Conservation (phyloP, 2,797 vertebrate species). For the Amphiprion clarkii region DNA sequence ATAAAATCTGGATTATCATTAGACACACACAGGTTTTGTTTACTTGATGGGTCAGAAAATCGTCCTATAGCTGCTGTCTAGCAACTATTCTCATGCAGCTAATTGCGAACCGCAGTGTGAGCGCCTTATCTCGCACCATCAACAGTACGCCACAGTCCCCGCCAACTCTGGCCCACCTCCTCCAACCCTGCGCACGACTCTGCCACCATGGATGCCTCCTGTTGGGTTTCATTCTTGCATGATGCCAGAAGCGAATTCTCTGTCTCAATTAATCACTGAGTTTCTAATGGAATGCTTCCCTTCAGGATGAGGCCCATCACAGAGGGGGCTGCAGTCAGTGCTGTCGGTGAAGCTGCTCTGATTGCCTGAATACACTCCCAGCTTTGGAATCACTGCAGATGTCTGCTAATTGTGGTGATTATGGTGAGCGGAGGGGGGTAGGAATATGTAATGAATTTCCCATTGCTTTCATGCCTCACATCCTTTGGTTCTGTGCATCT, state of each 20-base stretch:
- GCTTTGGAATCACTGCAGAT: conserved; percentile 86
- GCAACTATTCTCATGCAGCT: conserved; percentile 53
- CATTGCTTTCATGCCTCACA: conserved; percentile 83
- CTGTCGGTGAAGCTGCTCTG: conserved; percentile 79
- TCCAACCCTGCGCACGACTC: conserved; percentile 40
- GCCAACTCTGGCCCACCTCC: conserved; percentile 62
- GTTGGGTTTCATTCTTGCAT: conserved; percentile 67
- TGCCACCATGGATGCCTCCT: conserved; percentile 69
- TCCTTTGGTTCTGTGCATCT: conserved; percentile 82
- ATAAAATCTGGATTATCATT: conserved; percentile 61
- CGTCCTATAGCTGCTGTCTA: conserved; percentile 35
- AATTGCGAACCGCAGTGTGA: conserved; percentile 60
- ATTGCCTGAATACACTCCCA: conserved; percentile 82
- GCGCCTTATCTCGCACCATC: conserved; percentile 50
- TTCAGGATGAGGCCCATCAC: conserved; percentile 81
- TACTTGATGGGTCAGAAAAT: conserved; percentile 72
- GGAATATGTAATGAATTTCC: conserved; percentile 87
- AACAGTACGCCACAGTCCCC: conserved; percentile 46
- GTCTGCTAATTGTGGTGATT: conserved; percentile 89
- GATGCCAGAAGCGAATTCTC: conserved; percentile 76
- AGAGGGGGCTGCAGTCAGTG: conserved; percentile 79
- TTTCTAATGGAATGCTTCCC: conserved; percentile 85
- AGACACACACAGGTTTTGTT: conserved; percentile 73
- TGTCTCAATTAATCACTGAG: conserved; percentile 83
- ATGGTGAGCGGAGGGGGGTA: conserved; percentile 84